Evolutionary conservation across 2,888 invertebrate genomes (phyloP).

Genomic region (Eristalinus sepulchralis): DNA sequence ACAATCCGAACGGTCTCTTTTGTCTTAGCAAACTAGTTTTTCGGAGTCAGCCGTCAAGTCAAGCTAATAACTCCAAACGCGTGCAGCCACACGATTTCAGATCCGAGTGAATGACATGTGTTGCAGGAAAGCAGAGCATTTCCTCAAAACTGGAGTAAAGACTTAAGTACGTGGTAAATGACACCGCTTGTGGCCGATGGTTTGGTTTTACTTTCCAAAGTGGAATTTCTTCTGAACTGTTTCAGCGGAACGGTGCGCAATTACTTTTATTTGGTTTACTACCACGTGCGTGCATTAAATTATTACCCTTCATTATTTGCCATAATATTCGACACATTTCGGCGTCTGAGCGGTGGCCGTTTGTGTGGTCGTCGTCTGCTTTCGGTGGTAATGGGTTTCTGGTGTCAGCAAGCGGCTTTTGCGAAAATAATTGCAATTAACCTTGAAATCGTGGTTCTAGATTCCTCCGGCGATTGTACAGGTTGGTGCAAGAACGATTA

Average conservation of each 20-base stretch:
- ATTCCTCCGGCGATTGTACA: not conserved
- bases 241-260: slow-evolving; percentile 19
- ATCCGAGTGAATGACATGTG: slow-evolving; percentile 39
- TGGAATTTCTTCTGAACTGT: slow-evolving; percentile 42
- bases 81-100: slow-evolving; percentile 1
- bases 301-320: slow-evolving; percentile 29
- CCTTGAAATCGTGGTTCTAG: not conserved
- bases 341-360: not conserved
- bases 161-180: slow-evolving; percentile 50
- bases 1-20: slow-evolving; percentile 2
- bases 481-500: not conserved
- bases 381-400: not conserved
- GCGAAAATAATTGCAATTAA: not conserved
- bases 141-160: slow-evolving; percentile 51
- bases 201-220: slow-evolving; percentile 62
- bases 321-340: slow-evolving; percentile 49
- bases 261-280: slow-evolving; percentile 23
- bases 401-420: not conserved
- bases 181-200: slow-evolving; percentile 2
- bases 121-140: slow-evolving; percentile 26
- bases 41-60: not conserved
- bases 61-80: slow-evolving; percentile 35
- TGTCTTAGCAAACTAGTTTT: slow-evolving; percentile 33
- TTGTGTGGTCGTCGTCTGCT: not conserved
- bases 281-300: not conserved